Conservation (phyloP, 2,888 invertebrate species). For the Drosophila longiperda region DNA sequence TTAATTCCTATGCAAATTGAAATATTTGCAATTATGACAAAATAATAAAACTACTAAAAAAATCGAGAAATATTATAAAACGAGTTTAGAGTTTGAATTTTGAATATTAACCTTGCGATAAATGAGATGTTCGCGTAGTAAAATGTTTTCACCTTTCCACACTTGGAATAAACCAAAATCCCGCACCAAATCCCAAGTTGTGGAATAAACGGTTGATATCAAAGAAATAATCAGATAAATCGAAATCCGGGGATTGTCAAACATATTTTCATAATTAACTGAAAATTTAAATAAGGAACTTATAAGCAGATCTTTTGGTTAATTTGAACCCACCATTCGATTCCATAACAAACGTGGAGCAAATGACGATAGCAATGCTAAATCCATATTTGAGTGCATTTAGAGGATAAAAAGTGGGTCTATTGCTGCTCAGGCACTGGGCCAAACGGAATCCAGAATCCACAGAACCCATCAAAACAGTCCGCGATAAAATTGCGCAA, state of each 20-base stretch:
- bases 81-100: not conserved
- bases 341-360: slow-evolving; percentile 87
- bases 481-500: slow-evolving; percentile 94
- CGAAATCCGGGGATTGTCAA: slow-evolving; percentile 93
- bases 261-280: slow-evolving; percentile 87
- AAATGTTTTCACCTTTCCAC: slow-evolving; percentile 93
- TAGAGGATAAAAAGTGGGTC: slow-evolving; percentile 94
- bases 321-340: slow-evolving; percentile 78
- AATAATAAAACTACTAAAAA: slow-evolving; percentile 89
- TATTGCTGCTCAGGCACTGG: slow-evolving; percentile 94
- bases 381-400: slow-evolving; percentile 98
- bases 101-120: slow-evolving; percentile 90
- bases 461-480: too few species aligned
- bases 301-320: too few species aligned
- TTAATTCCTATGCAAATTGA: not conserved
- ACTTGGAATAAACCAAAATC: slow-evolving; percentile 98
- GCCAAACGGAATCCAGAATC: too few species aligned
- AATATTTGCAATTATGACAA: slow-evolving; percentile 96
- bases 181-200: slow-evolving; percentile 98
- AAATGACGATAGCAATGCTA: slow-evolving; percentile 95
- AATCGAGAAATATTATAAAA: not conserved
- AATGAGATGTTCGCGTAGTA: slow-evolving; percentile 95
- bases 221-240: slow-evolving; percentile 92
- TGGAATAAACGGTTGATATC: slow-evolving; percentile 94
- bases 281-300: too few species aligned